A percentile compares a stretch with the other conserved stretches of the same genome.
Conservation (phyloP, 1,140 invertebrate species). For the Oryctes rhinoceros region DNA sequence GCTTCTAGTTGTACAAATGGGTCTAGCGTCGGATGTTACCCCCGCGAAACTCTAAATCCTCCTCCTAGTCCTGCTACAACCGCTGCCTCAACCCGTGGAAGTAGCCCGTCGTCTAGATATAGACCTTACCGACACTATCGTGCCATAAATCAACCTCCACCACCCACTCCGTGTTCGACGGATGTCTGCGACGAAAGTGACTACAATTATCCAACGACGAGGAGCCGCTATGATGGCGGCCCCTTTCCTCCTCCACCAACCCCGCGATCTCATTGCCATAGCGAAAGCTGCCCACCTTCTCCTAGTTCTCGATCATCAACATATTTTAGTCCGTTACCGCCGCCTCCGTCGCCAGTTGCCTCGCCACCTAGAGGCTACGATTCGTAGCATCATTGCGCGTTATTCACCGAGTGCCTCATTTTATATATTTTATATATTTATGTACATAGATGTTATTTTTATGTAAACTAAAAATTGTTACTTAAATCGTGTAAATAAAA, state of each 20-base stretch:
- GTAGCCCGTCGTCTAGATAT: slow-evolving; percentile 67
- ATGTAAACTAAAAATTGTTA: slow-evolving; percentile 40
- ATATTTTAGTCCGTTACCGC: slow-evolving; percentile 77
- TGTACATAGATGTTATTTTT: slow-evolving; percentile 39
- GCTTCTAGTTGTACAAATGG: slow-evolving; percentile 80
- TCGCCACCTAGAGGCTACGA: slow-evolving; percentile 62
- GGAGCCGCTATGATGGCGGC: slow-evolving; percentile 69
- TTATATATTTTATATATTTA: slow-evolving; percentile 40
- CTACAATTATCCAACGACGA: slow-evolving; percentile 68
- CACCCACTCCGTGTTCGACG: slow-evolving; percentile 92
- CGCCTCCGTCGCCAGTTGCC: slow-evolving; percentile 76
- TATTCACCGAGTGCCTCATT: slow-evolving; percentile 39
- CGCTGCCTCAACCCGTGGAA: slow-evolving; percentile 66
- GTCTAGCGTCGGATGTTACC: slow-evolving; percentile 68
- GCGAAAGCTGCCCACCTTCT: slow-evolving; percentile 78
- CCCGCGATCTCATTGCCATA: slow-evolving; percentile 79
- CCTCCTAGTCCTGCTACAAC: slow-evolving; percentile 88
- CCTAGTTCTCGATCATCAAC: slow-evolving; percentile 80
- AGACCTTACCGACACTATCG: slow-evolving; percentile 81
- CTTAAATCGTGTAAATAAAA: slow-evolving; percentile 35
- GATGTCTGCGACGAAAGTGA: slow-evolving; percentile 92
- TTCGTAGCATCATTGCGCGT: slow-evolving; percentile 46
- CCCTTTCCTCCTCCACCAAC: slow-evolving; percentile 86
- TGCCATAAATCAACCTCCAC: slow-evolving; percentile 84
- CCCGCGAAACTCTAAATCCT: slow-evolving; percentile 85